Conservation (phyloP, 2,113 vertebrate species). For the Sporophila hypoxantha region DNA sequence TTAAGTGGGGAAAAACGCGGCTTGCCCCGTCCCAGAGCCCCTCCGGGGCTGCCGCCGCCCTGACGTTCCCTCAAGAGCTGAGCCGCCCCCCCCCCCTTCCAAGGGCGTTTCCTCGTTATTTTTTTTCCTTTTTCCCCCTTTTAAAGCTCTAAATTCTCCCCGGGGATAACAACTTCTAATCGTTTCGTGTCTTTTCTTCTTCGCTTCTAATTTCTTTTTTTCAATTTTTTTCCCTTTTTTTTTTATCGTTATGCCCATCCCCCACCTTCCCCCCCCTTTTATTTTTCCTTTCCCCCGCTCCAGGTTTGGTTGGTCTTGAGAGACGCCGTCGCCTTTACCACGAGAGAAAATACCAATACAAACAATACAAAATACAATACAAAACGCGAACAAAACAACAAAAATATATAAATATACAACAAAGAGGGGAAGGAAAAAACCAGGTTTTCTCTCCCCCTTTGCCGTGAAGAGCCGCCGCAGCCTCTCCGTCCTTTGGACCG, state of each 20-base stretch:
- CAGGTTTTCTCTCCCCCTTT: background rate
- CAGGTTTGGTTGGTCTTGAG: conserved; percentile 44
- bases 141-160: background rate
- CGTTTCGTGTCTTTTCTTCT: background rate
- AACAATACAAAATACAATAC: background rate
- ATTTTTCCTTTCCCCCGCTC: background rate
- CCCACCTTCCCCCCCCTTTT: background rate
- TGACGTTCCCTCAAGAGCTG: background rate
- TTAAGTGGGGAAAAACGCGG: background rate
- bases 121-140: background rate
- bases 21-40: background rate
- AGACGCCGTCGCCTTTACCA: conserved; percentile 36
- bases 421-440: background rate
- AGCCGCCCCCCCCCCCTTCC: background rate
- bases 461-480: conserved; percentile 45
- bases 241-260: background rate
- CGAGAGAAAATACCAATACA: background rate
- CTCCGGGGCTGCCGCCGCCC: background rate
- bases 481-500: conserved; percentile 39
- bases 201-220: background rate
- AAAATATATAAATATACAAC: background rate
- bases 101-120: background rate
- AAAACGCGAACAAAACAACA: background rate
- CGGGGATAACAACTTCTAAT: background rate
- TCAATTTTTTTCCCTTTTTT: background rate